Evolutionary conservation across 2,113 vertebrate genomes (phyloP).

Genomic region (Platysternon megacephalum): DNA sequence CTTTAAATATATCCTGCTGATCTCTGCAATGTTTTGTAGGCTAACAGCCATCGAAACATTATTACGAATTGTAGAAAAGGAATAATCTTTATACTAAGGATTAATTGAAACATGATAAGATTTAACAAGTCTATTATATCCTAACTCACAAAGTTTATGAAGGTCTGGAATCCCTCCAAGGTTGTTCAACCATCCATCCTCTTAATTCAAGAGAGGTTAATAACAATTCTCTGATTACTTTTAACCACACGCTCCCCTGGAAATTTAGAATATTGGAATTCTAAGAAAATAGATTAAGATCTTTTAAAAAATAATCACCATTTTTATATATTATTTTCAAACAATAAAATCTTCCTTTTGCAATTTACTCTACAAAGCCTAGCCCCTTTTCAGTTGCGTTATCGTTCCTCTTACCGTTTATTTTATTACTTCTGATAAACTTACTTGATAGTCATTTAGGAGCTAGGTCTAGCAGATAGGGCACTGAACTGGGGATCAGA

Average conservation of each 20-base stretch:
- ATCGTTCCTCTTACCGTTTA: no score
- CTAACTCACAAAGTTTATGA: slow-evolving; percentile 49
- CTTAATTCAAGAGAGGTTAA: slow-evolving; percentile 46
- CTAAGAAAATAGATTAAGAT: neutral
- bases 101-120: slow-evolving; percentile 26
- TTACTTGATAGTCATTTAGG: no score
- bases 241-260: neutral
- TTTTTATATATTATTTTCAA: slow-evolving; percentile 13
- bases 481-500: neutral
- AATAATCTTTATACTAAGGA: slow-evolving; percentile 2
- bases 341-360: neutral
- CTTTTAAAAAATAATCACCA: neutral
- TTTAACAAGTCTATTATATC: slow-evolving; percentile 47
- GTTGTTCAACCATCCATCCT: neutral
- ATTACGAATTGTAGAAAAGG: slow-evolving; percentile 38
- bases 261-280: slow-evolving; percentile 2
- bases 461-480: neutral
- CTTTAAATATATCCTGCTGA: neutral
- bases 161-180: slow-evolving; percentile 57
- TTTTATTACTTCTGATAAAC: no score
- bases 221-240: slow-evolving; percentile 8
- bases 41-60: neutral
- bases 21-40: neutral
- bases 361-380: neutral
- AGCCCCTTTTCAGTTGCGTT: neutral